Evolutionary conservation across 2,113 vertebrate genomes (phyloP), one percentile per base, ranked within the genome.

Genomic region (Saguinus midas): DNA sequence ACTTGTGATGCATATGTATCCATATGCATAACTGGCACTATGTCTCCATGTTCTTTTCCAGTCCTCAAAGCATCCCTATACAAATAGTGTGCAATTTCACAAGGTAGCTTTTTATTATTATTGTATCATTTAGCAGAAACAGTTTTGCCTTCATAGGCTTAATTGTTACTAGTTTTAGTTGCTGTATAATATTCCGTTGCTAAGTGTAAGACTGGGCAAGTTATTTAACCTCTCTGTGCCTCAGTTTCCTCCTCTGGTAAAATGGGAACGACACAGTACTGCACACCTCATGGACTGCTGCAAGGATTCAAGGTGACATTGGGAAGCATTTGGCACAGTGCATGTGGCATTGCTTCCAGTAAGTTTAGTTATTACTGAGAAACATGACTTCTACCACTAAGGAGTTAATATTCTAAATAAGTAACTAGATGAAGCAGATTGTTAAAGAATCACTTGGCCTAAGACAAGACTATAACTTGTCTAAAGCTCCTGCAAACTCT

Each of bases 331-430:
- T 40, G 23, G 35, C 66, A 45, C 23, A 68, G 61, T 8, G 23
- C 18, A 21, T 6, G 0, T 5, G 50, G 14, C 1, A 18, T 3
- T 0, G 43, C 29, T 68, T 3, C 25, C 68, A 23, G 3, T 6
- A 48, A 20, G 3, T 3, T 6, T 18, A 48, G 35, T 3, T 87
- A 18, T 35, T 78, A 48, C n/a, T 6, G 25, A 87, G 50, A 76
- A 58, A n/a, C 8, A 3, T 0, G 35, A 35, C 52, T 9, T 6
- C 3, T 0, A 6, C 81, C 64, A 32, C 18, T 17, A 18, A 73
- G 50, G 40, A 43, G 35, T 23, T 81, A 32, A 18, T 72, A 68
- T 45, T 87, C 52, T 70, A 75, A 57, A 37, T 57, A 83, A 79
- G 11, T 80, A 84, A 83, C 7, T 11, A 45, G 73, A 45, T 21